Base-by-base conservation (phyloP, 2,888 invertebrate species). In the Coelopa pilipes region DNA sequence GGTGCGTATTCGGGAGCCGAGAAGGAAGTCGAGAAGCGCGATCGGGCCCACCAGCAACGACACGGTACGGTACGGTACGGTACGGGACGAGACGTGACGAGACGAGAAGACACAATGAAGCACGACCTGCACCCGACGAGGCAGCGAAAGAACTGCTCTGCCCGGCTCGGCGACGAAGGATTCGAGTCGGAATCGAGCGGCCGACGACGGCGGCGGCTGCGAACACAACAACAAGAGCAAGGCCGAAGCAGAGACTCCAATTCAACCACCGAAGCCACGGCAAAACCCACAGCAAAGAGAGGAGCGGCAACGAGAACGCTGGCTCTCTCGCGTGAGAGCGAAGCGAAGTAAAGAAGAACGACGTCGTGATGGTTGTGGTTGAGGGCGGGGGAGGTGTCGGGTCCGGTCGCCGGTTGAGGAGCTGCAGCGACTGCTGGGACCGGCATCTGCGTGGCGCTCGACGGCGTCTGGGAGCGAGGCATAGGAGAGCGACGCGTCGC, bases 141-240 rank as follows among this genome's bases (percentile, higher is more conserved):
- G 62, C 53, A 62, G 49, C 70, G 50, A 17, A 71, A 71, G 70
- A 63, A 71, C 70, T 71, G 59, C 19, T 21, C 24, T 15, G 50
- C 19, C 24, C 19, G 21, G 53, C 21, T 21, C 49, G 47, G 21
- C 21, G 15, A 50, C 66, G 50, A 19, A 50, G 66, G 66, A 66
- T 66, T 66, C 50, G 50, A 50, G 66, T 50, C 21, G 66, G 66
- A 15, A 66, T 24, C 66, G 4, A 49, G 21, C 11, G 66, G 65
- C 19, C 66, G 17, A 21, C 66, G 21, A 49, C 50, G 24, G 15
- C 66, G 13, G 65, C 65, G 63, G 19, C 45, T 15, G 11, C 12
- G 47, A 47, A 17, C 9, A n/a, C 63, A 63, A n/a, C 50, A 66
- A 45, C 66, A 66, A 50, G 49, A 66, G 24, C n/a, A 46, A 47